Evolutionary conservation across 2,113 vertebrate genomes (phyloP).

Genomic region (Alaudala cheleensis): DNA sequence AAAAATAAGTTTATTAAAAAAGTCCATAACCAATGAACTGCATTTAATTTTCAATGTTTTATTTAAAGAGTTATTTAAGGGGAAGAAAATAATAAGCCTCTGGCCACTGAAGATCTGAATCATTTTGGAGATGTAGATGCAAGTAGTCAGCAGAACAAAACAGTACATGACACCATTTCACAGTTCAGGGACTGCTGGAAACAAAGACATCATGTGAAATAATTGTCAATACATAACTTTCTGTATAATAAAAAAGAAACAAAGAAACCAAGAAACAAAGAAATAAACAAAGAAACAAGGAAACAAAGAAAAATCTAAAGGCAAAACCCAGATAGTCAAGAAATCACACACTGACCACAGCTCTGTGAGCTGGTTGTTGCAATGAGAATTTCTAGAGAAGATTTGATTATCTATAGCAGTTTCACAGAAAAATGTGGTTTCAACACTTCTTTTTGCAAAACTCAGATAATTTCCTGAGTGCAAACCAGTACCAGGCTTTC

Average conservation of each 20-base stretch:
- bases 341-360: background rate
- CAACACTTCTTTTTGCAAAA: background rate
- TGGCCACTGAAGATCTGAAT: background rate
- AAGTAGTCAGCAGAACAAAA: slow-evolving; percentile 30
- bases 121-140: background rate
- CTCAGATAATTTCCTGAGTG: background rate
- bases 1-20: background rate
- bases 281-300: background rate
- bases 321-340: background rate
- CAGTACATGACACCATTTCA: slow-evolving; percentile 6
- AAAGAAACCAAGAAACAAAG: background rate
- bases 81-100: slow-evolving; percentile 48
- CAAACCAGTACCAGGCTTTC: background rate
- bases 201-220: slow-evolving; percentile 4
- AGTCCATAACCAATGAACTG: background rate
- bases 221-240: background rate
- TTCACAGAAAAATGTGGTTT: background rate
- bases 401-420: background rate
- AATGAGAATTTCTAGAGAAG: background rate
- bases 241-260: background rate
- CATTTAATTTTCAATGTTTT: slow-evolving; percentile 3
- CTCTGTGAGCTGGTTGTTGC: background rate
- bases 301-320: background rate
- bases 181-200: slow-evolving; percentile 1
- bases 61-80: slow-evolving; percentile 17